These are phyloP conservation scores for Oceanites oceanicus DNA, from an alignment of 2,113 vertebrate genomes.

Conservation along the genomic window DNA sequence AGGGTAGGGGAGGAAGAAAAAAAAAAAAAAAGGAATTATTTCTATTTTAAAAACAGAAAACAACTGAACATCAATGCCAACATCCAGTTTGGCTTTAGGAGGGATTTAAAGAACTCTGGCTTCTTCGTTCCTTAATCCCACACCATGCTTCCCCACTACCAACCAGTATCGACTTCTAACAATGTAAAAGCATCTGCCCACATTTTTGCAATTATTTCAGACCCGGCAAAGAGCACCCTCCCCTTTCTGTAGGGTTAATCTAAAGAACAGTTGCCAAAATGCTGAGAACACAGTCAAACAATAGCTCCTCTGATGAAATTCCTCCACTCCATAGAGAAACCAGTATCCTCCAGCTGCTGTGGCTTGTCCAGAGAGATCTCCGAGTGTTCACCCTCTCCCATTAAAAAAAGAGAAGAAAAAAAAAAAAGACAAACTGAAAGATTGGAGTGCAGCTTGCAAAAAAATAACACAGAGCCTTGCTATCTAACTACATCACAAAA, in stretches of 20 bases:
- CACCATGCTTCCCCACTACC: background rate
- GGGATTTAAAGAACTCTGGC: background rate
- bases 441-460: background rate
- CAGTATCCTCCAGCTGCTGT: constrained; percentile 64
- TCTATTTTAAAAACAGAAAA: background rate
- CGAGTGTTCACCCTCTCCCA: background rate
- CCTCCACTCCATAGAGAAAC: constrained; percentile 50
- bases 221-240: constrained; percentile 11
- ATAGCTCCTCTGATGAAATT: constrained; percentile 67
- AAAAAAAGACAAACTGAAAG: background rate
- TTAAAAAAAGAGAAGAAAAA: background rate
- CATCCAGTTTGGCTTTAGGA: background rate
- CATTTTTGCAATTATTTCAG: constrained; percentile 38
- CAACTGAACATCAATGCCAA: background rate
- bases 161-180: background rate
- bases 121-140: constrained; percentile 10
- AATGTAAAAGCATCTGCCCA: constrained; percentile 42
- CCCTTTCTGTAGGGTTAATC: constrained; percentile 61
- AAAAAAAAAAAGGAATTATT: background rate
- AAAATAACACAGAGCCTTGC: background rate
- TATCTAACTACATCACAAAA: background rate
- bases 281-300: constrained; percentile 50
- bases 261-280: constrained; percentile 67
- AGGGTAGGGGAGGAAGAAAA: background rate
- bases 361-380: constrained; percentile 31